Conservation (phyloP, 2,113 vertebrate genomes). For the Aspiorhynchus laticeps region DNA sequence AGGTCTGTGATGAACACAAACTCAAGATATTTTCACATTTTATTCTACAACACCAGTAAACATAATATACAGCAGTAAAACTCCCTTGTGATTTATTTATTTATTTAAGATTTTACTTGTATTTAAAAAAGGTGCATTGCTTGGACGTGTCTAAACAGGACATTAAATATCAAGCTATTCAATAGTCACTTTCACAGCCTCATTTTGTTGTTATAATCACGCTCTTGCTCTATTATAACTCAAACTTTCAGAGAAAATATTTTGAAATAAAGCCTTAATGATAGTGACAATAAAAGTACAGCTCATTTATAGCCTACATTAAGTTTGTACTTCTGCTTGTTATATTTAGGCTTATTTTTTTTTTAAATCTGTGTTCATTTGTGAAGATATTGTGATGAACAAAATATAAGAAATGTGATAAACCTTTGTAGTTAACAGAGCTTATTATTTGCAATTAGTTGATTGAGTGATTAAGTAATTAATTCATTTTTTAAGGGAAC, state of each 20-base stretch:
- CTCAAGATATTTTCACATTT: too few relatives aligned
- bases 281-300: background rate
- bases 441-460: background rate
- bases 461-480: too few relatives aligned
- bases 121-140: background rate
- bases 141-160: background rate
- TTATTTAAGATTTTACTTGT: too few relatives aligned
- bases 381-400: too few relatives aligned
- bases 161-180: background rate
- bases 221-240: background rate
- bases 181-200: background rate
- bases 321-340: background rate
- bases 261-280: background rate
- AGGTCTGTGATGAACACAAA: too few relatives aligned
- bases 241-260: background rate
- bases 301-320: background rate
- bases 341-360: too few relatives aligned
- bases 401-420: background rate
- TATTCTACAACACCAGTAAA: too few relatives aligned
- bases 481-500: background rate
- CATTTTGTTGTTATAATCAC: background rate
- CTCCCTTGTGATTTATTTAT: too few relatives aligned
- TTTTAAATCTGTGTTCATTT: too few relatives aligned
- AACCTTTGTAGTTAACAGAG: background rate
- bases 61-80: too few relatives aligned